Evolutionary conservation across 30 jellyfish, hydroid and myxozoan genomes (phyloP).

Genomic region (Cassiopea xamachana): DNA sequence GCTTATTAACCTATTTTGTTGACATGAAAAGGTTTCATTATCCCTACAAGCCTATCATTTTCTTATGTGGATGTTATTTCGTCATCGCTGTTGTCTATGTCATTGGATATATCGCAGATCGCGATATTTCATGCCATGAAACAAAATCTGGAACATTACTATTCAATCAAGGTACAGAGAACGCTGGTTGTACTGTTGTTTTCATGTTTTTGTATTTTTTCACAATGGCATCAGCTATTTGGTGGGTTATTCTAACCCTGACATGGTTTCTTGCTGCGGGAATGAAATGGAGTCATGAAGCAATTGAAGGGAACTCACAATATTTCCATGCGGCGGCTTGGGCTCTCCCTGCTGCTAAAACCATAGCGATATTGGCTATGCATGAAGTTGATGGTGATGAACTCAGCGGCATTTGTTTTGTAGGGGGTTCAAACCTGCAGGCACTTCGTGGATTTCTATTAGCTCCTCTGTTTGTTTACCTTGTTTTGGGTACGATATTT

Average conservation of each 20-base stretch:
- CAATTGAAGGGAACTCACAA: slow-evolving; percentile 95
- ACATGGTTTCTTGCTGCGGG: slow-evolving; percentile 99
- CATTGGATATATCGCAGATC: slow-evolving; percentile 88
- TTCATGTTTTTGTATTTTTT: slow-evolving; percentile 95
- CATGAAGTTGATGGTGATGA: slow-evolving; percentile 98
- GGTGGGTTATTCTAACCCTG: slow-evolving; percentile 98
- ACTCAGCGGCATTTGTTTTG: slow-evolving; percentile 97
- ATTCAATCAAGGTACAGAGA: slow-evolving; percentile 96
- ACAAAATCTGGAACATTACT: slow-evolving; percentile 60
- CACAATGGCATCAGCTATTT: slow-evolving; percentile 96
- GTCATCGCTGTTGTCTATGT: slow-evolving; percentile 88
- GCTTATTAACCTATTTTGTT: slow-evolving; percentile 84
- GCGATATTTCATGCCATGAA: slow-evolving; percentile 86
- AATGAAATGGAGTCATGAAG: slow-evolving; percentile 99
- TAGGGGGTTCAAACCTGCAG: slow-evolving; percentile 93
- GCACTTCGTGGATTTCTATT: slow-evolving; percentile 97
- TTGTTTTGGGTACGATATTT: slow-evolving; percentile 92
- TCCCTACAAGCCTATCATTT: slow-evolving; percentile 96
- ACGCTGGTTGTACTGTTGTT: slow-evolving; percentile 96
- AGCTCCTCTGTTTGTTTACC: slow-evolving; percentile 92
- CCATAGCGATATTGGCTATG: slow-evolving; percentile 97
- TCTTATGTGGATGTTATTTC: slow-evolving; percentile 94
- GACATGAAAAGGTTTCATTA: slow-evolving; percentile 95
- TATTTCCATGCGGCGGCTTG: slow-evolving; percentile 99
- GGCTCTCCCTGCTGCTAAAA: slow-evolving; percentile 99